Base-by-base conservation (phyloP, 2,888 invertebrate species). In the Rhamnusium bicolor region DNA sequence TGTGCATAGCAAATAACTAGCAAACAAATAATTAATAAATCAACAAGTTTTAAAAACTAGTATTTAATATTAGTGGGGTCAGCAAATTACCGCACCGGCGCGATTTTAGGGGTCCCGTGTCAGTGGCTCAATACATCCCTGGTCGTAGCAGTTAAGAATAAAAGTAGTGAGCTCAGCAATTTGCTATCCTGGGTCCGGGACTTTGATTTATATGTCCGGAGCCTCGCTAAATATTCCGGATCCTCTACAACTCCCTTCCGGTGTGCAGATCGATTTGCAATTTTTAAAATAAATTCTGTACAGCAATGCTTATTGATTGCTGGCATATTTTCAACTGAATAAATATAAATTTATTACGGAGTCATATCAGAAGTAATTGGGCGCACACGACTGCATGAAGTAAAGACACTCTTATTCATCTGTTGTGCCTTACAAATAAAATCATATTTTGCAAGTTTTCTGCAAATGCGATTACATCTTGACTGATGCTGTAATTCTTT, bases 151-250 rank as follows among this genome's bases (percentile, higher is more conserved):
- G 84, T 84, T 84, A 80, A 82, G 79, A 81, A 81, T 79, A 80
- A 83, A 85, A 84, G 82, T 85, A 82, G 81, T 82, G 81, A 83
- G 83, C 84, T 85, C 85, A 85, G 86, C 86, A 84, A 85, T 86
- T 86, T 84, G 84, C 84, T 80, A 80, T 82, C 81, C 82, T 78
- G 82, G 80, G 53, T 70, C 82, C 80, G 75, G 82, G 81, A 79
- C 83, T 85, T 84, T 87, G 86, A 87, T 87, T 86, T 87, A 87
- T 86, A 84, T 79, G 79, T 84, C 83, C 84, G 81, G 82, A 81
- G 75, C 80, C 77, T 79, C 81, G 85, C 85, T 85, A 85, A 86
- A 86, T 86, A 86, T 86, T 86, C 85, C 82, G 85, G 83, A 85
- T 84, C 79, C 82, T 81, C 83, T 76, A 81, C 81, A 80, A 80